A percentile compares a stretch with the other conserved stretches of the same genome.
These are phyloP conservation scores for Myathropa florea DNA, from an alignment of 2,888 invertebrate genomes.

Conservation along the genomic window DNA sequence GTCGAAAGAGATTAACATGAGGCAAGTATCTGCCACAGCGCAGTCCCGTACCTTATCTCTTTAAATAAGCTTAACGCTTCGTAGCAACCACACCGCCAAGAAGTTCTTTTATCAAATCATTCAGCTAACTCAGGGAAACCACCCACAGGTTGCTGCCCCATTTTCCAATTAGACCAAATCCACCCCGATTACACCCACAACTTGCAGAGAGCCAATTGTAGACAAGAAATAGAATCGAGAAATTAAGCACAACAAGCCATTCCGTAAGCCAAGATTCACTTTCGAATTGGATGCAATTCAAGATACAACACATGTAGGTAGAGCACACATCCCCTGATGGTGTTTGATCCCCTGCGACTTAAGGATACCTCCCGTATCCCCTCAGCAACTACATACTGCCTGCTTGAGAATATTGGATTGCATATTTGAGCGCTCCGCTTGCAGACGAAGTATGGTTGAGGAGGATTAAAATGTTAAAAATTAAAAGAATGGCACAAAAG, in stretches of 20 bases:
- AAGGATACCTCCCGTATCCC: background rate
- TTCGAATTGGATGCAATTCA: conserved; percentile 61
- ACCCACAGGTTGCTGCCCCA: background rate
- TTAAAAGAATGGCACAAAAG: conserved; percentile 62
- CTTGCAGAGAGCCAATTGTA: conserved; percentile 48
- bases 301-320: conserved; percentile 22
- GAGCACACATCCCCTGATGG: background rate
- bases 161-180: conserved; percentile 54
- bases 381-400: background rate
- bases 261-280: conserved; percentile 56
- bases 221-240: conserved; percentile 43
- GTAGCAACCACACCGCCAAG: background rate
- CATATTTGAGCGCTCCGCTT: conserved; percentile 62
- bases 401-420: conserved; percentile 55
- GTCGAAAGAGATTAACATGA: background rate
- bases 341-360: conserved; percentile 19
- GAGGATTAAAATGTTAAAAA: conserved; percentile 66
- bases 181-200: conserved; percentile 32
- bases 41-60: background rate
- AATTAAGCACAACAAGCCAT: conserved; percentile 62
- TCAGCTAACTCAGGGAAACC: conserved; percentile 8
- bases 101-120: conserved; percentile 16
- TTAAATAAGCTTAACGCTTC: background rate
- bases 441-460: conserved; percentile 26
- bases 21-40: background rate